Base-by-base conservation (phyloP, 2,113 vertebrate genomes). In the Haliaeetus leucogaster region DNA sequence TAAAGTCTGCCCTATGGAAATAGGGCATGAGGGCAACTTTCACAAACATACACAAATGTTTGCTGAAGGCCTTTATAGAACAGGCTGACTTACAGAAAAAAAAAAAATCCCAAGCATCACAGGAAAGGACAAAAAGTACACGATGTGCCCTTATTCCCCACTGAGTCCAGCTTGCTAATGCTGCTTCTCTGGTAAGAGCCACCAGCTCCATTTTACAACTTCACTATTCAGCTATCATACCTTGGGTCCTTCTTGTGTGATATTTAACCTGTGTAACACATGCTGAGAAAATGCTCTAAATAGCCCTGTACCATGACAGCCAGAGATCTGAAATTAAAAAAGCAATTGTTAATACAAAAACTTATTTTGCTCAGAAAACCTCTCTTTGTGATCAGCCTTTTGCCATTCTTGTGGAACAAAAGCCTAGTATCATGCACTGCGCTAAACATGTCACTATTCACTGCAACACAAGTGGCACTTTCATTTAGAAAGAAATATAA, bases 221-320 rank as follows among this genome's bases (percentile, higher is more conserved):
- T 40, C 23, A n/a, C 29, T 15, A 16, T 38, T 63, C 96, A 72
- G 25, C 53, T 77, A 18, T 13, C 91, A 40, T 98, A 99, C 99
- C 99, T 99, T 98, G 42, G 99, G 98, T 83, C 98, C 98, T 17
- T 98, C 97, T 92, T 99, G 99, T 19, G 92, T 95, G 89, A 99
- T 98, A 86, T 98, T 98, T 76, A 99, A 98, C 79, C 99, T 98
- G 97, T 99, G 98, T 4, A 99, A 98, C 29, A 99, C 98, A 23
- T 99, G 99, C 96, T 99, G 99, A 42, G 99, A 99, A 97, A 99
- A 99, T 0, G 99, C 99, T 97, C 98, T 95, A 94, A 99, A 99
- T 86, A 99, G 97, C 40, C 99, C 99, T 3, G 99, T 98, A 50
- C 98, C 97, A 1, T 97, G 98, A 95, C 99, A 99, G 97, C 99